Conservation (phyloP, 2,797 vertebrate species). For the Linurgus olivaceus region DNA sequence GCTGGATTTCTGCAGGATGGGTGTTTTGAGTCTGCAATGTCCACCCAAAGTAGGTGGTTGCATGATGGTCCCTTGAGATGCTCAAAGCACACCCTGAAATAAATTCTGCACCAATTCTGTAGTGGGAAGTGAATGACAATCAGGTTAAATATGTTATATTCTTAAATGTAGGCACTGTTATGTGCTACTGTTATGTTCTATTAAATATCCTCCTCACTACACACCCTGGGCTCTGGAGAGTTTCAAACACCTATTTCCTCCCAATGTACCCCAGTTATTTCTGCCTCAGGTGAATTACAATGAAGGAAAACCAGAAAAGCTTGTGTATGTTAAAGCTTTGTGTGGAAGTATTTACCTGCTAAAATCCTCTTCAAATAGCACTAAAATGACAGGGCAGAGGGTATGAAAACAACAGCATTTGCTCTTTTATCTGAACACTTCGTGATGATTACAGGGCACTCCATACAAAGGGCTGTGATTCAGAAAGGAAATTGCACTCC, state of each 20-base stretch:
- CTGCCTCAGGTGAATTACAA: background rate
- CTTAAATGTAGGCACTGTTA: background rate
- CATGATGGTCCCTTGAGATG: background rate
- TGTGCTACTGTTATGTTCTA: background rate
- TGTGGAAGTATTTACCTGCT: conserved; percentile 49
- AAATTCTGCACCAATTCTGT: background rate
- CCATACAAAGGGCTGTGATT: conserved; percentile 56
- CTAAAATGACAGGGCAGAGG: conserved; percentile 67
- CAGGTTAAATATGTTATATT: background rate
- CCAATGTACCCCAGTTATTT: background rate
- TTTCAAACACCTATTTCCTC: background rate
- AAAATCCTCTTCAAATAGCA: conserved; percentile 59
- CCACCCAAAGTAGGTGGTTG: background rate
- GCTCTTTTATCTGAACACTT: conserved; percentile 43
- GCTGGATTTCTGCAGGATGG: background rate
- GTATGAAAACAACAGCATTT: conserved; percentile 30
- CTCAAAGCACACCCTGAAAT: background rate
- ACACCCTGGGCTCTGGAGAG: background rate
- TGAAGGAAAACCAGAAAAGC: background rate
- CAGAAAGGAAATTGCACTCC: conserved; percentile 33
- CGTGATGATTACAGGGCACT: conserved; percentile 52
- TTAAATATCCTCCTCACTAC: background rate
- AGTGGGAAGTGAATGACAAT: background rate
- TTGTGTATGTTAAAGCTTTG: background rate
- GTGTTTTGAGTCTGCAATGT: background rate